Evolutionary conservation across 1,140 invertebrate species (phyloP), one percentile per base, ranked within the genome.

Genomic region (Vanessa atalanta): DNA sequence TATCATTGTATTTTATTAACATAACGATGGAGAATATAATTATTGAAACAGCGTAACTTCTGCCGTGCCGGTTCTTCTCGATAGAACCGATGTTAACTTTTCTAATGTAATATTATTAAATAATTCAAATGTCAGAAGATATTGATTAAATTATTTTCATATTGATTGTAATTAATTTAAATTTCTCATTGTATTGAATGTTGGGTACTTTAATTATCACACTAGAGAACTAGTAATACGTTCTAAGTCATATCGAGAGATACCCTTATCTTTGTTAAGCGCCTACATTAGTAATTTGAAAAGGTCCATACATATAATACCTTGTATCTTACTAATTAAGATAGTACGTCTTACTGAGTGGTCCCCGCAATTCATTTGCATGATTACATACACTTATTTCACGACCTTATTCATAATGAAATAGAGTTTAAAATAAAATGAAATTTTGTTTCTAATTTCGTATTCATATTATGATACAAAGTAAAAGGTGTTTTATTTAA

Each of bases 281-380:
- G 76, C 68, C 77, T 77, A 78, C 78, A 79, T 84, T 81, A 83
- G 79, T 83, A 83, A 84, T 79, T 78, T 73, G 69, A 77, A 75
- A 76, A 77, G 71, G 73, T 67, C 77, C 77, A 78, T 79, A 77
- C 79, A 82, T 79, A 81, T 84, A 82, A 81, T 74, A 68, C 69
- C 75, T 79, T 84, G 81, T 88, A 87, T 88, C 85, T 78, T 72
- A 76, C 83, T 87, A 88, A 87, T 88, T 88, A 88, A 88, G 87
- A 88, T 87, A 86, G 82, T 82, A 75, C 71, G 76, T 77, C 77
- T 78, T 76, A 74, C 76, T 66, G 84, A 82, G 83, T 85, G 83
- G 79, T 81, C 80, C 76, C 76, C 63, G 79, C 79, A 77, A 81
- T 84, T 86, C 72, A 85, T 88, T 87, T 84, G 82, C 84, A 87